Evolutionary conservation across 2,888 invertebrate genomes (phyloP).

Genomic region (Vannuccia rotundouncinata): DNA sequence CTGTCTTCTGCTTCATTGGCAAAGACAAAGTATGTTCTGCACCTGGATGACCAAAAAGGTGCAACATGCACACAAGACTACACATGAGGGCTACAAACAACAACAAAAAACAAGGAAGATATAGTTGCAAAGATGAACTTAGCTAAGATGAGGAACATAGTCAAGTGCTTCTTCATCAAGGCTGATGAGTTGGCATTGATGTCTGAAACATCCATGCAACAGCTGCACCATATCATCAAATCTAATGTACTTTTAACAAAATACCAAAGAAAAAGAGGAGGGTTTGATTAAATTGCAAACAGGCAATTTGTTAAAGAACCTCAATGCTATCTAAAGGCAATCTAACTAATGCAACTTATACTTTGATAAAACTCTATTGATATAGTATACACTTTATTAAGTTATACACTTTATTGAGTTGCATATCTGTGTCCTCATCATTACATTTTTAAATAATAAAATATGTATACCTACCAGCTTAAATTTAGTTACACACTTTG

Average conservation of each 20-base stretch:
- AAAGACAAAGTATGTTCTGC: not conserved
- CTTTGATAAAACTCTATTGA: no score
- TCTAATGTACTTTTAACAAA: not conserved
- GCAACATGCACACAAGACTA: not conserved
- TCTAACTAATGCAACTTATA: no score
- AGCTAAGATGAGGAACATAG: not conserved
- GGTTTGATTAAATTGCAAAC: not conserved
- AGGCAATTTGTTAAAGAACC: not conserved
- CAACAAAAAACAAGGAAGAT: not conserved
- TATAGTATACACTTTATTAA: no score
- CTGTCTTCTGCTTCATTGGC: no score
- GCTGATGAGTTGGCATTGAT: not conserved
- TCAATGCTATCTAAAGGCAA: not conserved
- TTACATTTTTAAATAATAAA: no score
- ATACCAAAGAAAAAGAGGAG: not conserved
- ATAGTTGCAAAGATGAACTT: not conserved
- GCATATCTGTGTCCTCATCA: no score
- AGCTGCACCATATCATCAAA: not conserved
- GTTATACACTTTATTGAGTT: no score
- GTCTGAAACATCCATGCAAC: not conserved
- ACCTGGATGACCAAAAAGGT: not conserved
- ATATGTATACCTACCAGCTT: no score
- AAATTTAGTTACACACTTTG: not conserved
- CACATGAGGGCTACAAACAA: not conserved
- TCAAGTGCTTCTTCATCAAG: not conserved